phyloP scores from a whole-genome alignment of 2,797 vertebrate genomes.

The Chrysocyon brachyurus region DNA sequence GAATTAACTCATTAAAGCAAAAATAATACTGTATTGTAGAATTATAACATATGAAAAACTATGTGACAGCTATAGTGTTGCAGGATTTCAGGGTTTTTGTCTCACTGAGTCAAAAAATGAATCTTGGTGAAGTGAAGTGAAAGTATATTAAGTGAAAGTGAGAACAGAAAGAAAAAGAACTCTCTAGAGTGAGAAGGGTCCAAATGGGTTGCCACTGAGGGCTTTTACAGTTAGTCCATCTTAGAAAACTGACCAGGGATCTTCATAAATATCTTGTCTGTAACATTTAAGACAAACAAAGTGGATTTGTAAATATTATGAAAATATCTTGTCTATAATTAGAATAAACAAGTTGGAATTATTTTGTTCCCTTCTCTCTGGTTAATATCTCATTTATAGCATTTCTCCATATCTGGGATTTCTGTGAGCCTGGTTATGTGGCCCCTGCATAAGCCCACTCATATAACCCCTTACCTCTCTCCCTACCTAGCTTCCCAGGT shows the following conservation, averaged over 20 bases:
- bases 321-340: background rate
- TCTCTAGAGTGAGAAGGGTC: background rate
- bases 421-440: background rate
- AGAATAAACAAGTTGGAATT: background rate
- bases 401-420: background rate
- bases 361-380: background rate
- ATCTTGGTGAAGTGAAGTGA: background rate
- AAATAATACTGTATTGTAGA: background rate
- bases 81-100: background rate
- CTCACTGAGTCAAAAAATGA: background rate
- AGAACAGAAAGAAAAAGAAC: background rate
- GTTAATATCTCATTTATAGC: background rate
- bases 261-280: background rate
- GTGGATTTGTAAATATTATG: background rate
- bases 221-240: background rate
- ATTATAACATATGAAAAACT: background rate
- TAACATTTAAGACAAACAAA: background rate
- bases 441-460: background rate
- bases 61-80: background rate
- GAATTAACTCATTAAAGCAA: background rate
- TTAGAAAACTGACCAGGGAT: background rate
- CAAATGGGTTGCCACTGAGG: background rate
- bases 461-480: background rate
- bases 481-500: background rate
- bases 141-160: background rate